These are phyloP conservation scores for Phthorimaea operculella DNA, from an alignment of 1,140 invertebrate genomes.

Conservation along the genomic window DNA sequence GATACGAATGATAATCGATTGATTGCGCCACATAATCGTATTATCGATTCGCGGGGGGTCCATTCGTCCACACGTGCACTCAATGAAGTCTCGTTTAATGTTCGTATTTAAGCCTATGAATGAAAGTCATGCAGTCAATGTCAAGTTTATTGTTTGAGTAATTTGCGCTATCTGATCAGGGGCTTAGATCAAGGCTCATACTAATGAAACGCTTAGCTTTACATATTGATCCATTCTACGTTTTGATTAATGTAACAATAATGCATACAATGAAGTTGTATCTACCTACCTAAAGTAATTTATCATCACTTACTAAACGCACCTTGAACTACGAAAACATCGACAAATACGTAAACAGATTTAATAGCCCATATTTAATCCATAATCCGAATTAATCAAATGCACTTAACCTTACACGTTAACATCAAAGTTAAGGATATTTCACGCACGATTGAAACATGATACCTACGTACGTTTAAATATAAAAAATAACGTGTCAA, in stretches of 20 bases:
- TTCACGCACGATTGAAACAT: conserved; percentile 12
- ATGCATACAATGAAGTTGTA: too few relatives aligned
- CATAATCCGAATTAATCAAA: neutral
- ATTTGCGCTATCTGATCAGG: conserved; percentile 12
- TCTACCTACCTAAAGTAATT: too few relatives aligned
- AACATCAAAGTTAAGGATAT: conserved; percentile 15
- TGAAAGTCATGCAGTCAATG: conserved; percentile 7
- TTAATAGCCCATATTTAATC: neutral
- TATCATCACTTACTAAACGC: neutral
- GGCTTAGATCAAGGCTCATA: conserved; percentile 15
- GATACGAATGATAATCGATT: conserved; percentile 48
- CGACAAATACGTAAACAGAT: neutral
- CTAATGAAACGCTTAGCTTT: neutral
- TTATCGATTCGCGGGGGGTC: conserved; percentile 52
- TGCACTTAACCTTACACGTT: neutral
- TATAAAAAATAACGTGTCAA: neutral
- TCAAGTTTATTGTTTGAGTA: conserved; percentile 6
- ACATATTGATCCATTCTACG: neutral
- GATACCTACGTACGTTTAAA: neutral
- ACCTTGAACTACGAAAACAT: neutral
- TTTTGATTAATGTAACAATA: neutral
- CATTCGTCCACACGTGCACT: conserved; percentile 21
- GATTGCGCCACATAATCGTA: conserved; percentile 45
- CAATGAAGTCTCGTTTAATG: conserved; percentile 18
- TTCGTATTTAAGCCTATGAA: conserved; percentile 12